A percentile compares a stretch with the other conserved stretches of the same genome.
phyloP scores from a whole-genome alignment of 2,113 vertebrate species.

The Amblyopsis rosae region DNA sequence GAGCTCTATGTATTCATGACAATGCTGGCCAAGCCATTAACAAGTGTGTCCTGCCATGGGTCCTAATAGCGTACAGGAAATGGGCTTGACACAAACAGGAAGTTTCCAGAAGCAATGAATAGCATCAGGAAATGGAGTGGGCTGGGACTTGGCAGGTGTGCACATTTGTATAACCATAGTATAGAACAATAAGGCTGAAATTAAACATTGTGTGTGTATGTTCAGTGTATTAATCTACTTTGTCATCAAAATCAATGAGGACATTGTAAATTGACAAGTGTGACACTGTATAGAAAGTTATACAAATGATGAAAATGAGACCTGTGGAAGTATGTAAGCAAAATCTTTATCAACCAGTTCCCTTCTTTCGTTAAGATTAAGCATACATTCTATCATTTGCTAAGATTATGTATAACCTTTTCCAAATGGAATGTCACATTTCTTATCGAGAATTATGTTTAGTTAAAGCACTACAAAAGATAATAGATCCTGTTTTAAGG shows the following conservation, averaged over 20 bases:
- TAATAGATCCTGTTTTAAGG: background rate
- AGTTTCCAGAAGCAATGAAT: constrained; percentile 72
- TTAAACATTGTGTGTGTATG: background rate
- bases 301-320: no score
- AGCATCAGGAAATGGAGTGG: constrained; percentile 77
- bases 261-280: no score
- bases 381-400: background rate
- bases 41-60: constrained; percentile 49
- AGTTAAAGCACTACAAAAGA: background rate
- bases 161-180: constrained; percentile 31
- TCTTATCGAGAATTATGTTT: background rate
- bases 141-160: constrained; percentile 76
- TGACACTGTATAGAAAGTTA: no score
- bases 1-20: constrained; percentile 48
- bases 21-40: constrained; percentile 46
- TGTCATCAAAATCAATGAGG: no score
- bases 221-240: no score
- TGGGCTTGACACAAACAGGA: constrained; percentile 78
- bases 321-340: no score
- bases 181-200: background rate
- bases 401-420: background rate
- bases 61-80: constrained; percentile 70
- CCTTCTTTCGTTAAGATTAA: no score
- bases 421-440: background rate
- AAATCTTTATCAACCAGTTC: no score